Evolutionary conservation across 92 coral and sea anemone species (phyloP).

Genomic region (Bergia puertoricense): DNA sequence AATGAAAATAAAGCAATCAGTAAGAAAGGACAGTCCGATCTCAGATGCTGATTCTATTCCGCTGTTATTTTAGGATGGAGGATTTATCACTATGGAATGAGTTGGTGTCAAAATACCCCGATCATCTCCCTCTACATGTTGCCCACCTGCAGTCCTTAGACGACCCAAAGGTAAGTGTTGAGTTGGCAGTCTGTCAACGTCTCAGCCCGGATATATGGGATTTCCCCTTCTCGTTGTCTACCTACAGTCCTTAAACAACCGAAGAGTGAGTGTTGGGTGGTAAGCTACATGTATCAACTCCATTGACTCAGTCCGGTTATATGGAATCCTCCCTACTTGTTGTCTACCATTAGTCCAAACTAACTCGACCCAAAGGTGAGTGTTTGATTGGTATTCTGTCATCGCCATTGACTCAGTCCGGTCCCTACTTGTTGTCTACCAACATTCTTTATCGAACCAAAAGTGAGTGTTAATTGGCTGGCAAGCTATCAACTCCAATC

Average conservation of each 20-base stretch:
- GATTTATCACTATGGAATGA: slow-evolving; percentile 76
- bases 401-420: no score
- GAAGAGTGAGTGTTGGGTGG: not conserved
- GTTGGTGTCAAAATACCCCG: slow-evolving; percentile 65
- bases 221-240: slow-evolving; percentile 75
- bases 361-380: slow-evolving; percentile 54
- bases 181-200: not conserved
- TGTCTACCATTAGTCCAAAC: slow-evolving; percentile 62
- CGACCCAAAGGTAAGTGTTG: slow-evolving; percentile 29
- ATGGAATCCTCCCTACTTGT: slow-evolving; percentile 61
- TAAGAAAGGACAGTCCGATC: not conserved
- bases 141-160: slow-evolving; percentile 82
- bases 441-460: slow-evolving; percentile 67
- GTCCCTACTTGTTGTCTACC: slow-evolving; percentile 71
- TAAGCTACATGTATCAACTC: no score
- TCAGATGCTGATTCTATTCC: not conserved
- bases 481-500: no score
- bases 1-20: not conserved
- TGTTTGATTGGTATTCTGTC: not conserved
- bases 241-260: slow-evolving; percentile 55
- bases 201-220: no score
- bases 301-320: no score
- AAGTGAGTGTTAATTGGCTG: not conserved
- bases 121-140: slow-evolving; percentile 82
- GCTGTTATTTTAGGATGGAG: slow-evolving; percentile 52